Evolutionary conservation across 2,888 invertebrate species (phyloP), one percentile per base, ranked within the genome.

Genomic region (Ceramica pisi): DNA sequence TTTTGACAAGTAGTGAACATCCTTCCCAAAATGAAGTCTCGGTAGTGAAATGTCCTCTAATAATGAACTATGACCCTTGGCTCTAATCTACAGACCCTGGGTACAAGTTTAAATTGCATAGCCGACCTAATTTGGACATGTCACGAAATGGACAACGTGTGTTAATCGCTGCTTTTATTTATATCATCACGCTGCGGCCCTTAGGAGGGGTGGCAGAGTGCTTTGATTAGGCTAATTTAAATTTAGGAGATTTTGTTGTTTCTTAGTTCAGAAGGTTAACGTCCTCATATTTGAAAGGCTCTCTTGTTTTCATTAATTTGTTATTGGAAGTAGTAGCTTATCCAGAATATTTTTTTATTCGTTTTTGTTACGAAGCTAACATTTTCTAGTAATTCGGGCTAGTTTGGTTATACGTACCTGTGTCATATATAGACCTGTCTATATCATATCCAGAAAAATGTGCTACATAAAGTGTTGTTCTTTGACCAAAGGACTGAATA

Each of bases 161-260:
- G 92, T 92, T 90, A 91, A 92, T 91, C 80, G 88, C 85, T 81
- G 87, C 88, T 89, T 90, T 90, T 90, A 91, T 91, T 88, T 88
- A 87, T 83, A 75, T 80, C 78, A 75, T 77, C 68, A 78, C 69
- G 76, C 63, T 80, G 67, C 46, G 56, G 64, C 67, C 63, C 67
- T 72, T 41, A 35, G 19, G 71, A 67, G 74, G 73, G 74, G 59
- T 44, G 55, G 66, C 46, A 75, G 61, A 67, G 67, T 66, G 60
- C 67, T 78, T 69, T 84, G 71, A 83, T 80, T 78, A 78, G 12
- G 56, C 38, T 75, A 82, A 83, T 84, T 81, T 57, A 63, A 68
- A 82, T 83, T 82, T 78, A 82, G 70, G 64, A 63, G 59, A 53
- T 59, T 68, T 82, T 80, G 75, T 77, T 74, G 73, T 63, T 65